Percentiles rank a stretch among this genome's conserved stretches.
Evolutionary conservation across 2,888 invertebrate species (phyloP).

Genomic region (Cryptophagus acutangulus): DNA sequence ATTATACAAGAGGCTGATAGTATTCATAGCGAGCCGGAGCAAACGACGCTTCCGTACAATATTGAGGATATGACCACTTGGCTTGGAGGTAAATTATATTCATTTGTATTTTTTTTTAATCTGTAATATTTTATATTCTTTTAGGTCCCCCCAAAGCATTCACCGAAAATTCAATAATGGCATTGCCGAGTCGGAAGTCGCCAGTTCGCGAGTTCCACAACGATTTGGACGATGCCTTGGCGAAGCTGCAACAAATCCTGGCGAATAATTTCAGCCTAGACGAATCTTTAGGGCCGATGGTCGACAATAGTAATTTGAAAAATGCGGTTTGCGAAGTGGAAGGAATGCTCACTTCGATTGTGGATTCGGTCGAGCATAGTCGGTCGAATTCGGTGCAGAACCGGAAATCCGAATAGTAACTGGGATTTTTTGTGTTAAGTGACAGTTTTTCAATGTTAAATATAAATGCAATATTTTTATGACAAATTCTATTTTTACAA

Average conservation of each 20-base stretch:
- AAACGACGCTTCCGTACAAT: constrained; percentile 37
- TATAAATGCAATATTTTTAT: too few species aligned
- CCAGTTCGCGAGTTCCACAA: constrained; percentile 55
- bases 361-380: constrained; percentile 61
- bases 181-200: too few species aligned
- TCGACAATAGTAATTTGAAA: constrained; percentile 63
- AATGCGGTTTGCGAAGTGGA: constrained; percentile 68
- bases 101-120: too few species aligned
- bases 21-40: background rate
- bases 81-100: constrained; percentile 55
- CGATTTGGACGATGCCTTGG: constrained; percentile 64
- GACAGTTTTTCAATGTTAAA: too few species aligned
- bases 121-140: constrained; percentile 3
- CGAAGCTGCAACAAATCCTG: constrained; percentile 65
- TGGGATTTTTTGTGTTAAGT: too few species aligned
- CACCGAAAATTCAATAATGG: too few species aligned
- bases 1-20: constrained; percentile 48
- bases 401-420: too few species aligned
- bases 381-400: constrained; percentile 43
- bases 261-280: constrained; percentile 64
- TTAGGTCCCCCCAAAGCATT: constrained; percentile 15
- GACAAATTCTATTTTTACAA: too few species aligned
- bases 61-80: constrained; percentile 63
- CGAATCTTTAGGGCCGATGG: constrained; percentile 51
- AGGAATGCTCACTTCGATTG: constrained; percentile 61